Percentiles rank a stretch among this genome's conserved stretches.
Conservation (phyloP, 2,888 invertebrate species). For the Pachliopta kotzebuea region DNA sequence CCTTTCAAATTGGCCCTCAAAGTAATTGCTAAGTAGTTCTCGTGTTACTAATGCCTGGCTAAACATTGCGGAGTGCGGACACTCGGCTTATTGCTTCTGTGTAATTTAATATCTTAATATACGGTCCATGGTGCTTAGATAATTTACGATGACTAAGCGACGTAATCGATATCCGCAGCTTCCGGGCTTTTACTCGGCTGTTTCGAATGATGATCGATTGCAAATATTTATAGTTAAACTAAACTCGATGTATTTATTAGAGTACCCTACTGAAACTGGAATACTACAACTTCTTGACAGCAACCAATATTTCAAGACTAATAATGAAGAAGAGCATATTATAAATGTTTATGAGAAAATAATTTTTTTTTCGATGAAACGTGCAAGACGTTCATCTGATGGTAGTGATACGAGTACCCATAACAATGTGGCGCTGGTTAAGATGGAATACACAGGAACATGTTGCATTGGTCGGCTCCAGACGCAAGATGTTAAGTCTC, state of each 20-base stretch:
- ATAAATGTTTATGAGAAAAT: too few species aligned
- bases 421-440: too few species aligned
- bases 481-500: too few species aligned
- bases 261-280: too few species aligned
- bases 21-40: constrained; percentile 21
- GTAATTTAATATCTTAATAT: constrained; percentile 14
- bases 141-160: constrained; percentile 13
- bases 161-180: constrained; percentile 21
- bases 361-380: too few species aligned
- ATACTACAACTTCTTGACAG: too few species aligned
- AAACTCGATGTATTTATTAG: not conserved
- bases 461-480: too few species aligned
- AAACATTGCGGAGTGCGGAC: constrained; percentile 24
- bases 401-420: too few species aligned
- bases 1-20: constrained; percentile 19
- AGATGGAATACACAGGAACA: too few species aligned
- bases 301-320: too few species aligned
- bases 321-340: too few species aligned
- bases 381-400: too few species aligned
- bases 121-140: not conserved
- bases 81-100: constrained; percentile 20
- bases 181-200: constrained; percentile 19
- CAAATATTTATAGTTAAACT: not conserved
- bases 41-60: constrained; percentile 27
- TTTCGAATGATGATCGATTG: constrained; percentile 19